phyloP scores from a whole-genome alignment of 2,797 vertebrate genomes.

The Fratercula arctica region DNA sequence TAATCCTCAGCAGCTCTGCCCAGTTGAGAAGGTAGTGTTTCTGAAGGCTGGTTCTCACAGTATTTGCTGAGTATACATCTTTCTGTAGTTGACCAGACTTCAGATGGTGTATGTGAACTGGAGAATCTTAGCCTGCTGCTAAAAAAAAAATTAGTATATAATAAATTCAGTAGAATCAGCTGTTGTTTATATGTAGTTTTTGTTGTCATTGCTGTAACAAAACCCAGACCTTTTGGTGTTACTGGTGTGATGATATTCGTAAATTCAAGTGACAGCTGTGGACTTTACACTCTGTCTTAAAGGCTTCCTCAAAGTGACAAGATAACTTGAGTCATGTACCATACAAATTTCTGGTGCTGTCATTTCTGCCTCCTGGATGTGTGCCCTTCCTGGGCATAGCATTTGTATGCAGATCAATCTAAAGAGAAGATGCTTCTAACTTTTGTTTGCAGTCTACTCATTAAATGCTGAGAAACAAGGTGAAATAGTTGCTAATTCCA shows the following conservation, averaged over 20 bases:
- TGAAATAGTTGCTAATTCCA: not conserved
- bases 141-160: not conserved
- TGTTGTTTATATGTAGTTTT: not conserved
- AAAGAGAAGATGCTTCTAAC: not conserved
- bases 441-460: not conserved
- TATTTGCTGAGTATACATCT: not conserved
- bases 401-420: not conserved
- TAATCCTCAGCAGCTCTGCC: not conserved
- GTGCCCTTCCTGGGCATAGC: not conserved
- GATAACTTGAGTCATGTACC: not conserved
- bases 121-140: not conserved
- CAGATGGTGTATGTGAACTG: not conserved
- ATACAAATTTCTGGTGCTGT: not conserved
- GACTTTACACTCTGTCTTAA: not conserved
- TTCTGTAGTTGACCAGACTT: not conserved
- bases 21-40: not conserved
- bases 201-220: not conserved
- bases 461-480: not conserved
- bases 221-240: not conserved
- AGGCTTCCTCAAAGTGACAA: not conserved
- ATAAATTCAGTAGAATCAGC: not conserved
- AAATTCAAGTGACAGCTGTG: not conserved
- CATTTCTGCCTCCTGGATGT: not conserved
- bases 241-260: not conserved
- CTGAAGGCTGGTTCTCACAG: not conserved